Percentiles rank a stretch among this genome's conserved stretches.
phyloP scores from a whole-genome alignment of 1,140 invertebrate genomes.

The Lepeophtheirus salmonis region DNA sequence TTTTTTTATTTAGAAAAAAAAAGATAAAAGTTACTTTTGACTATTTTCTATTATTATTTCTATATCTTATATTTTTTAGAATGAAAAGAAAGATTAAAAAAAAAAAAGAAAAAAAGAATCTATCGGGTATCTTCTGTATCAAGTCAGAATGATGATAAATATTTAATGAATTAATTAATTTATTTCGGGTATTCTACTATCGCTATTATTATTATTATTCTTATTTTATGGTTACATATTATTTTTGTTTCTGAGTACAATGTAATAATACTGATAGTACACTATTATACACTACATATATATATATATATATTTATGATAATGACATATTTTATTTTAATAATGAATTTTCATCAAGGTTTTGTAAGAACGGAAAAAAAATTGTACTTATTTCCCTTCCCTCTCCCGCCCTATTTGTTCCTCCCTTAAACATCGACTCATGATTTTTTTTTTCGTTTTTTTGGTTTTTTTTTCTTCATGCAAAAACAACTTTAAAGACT shows the following conservation, averaged over 20 bases:
- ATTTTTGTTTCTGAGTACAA: too few species aligned
- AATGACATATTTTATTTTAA: background rate
- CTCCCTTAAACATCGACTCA: too few species aligned
- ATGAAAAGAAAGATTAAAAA: too few species aligned
- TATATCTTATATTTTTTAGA: too few species aligned
- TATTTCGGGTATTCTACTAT: background rate
- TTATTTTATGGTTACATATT: background rate
- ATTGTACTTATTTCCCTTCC: background rate
- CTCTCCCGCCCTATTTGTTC: too few species aligned
- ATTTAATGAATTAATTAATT: too few species aligned
- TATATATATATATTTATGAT: background rate
- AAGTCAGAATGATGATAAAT: background rate
- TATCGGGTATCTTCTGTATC: background rate
- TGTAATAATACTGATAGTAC: too few species aligned
- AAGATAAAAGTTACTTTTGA: background rate
- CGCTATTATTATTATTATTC: background rate
- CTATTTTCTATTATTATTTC: background rate
- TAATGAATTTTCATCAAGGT: background rate
- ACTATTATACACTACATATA: too few species aligned
- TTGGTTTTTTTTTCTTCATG: background rate
- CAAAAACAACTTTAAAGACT: background rate
- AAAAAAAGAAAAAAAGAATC: background rate
- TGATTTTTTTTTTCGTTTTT: too few species aligned
- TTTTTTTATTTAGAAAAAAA: background rate
- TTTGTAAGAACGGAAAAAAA: background rate